phyloP scores from a whole-genome alignment of 2,113 vertebrate species.

The Benitochromis conjunctus region DNA sequence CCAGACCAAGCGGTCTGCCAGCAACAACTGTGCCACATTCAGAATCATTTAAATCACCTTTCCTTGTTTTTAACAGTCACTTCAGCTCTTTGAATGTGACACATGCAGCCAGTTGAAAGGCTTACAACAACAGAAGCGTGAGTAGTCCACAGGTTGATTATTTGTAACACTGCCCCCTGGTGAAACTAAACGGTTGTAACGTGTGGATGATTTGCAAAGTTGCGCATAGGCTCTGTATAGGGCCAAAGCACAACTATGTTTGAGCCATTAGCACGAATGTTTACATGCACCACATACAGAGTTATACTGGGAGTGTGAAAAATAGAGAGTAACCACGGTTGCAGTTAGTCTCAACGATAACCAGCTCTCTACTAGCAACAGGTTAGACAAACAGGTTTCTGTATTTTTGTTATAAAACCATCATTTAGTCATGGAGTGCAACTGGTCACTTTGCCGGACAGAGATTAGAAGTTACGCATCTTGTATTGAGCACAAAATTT shows the following conservation, averaged over 20 bases:
- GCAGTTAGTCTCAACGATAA: neutral
- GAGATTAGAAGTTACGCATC: neutral
- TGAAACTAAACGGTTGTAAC: neutral
- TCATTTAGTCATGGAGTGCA: neutral
- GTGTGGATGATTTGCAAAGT: neutral
- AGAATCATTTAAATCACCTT: neutral
- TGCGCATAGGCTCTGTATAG: neutral
- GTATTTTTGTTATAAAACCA: neutral
- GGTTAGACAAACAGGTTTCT: neutral
- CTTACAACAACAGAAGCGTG: neutral
- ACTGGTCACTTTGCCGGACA: neutral
- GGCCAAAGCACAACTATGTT: neutral
- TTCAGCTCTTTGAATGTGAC: neutral
- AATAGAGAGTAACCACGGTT: neutral
- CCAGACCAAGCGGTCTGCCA: too few relatives aligned
- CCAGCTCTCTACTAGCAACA: neutral
- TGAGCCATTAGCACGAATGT: neutral
- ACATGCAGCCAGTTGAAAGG: neutral
- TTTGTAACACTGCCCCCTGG: neutral
- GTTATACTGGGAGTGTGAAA: neutral
- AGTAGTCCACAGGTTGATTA: neutral
- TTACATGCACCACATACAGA: neutral
- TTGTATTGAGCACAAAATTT: neutral
- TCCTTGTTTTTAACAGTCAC: neutral
- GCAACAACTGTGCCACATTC: too few relatives aligned